Base-by-base conservation (phyloP, 2,113 vertebrate species). In the Vulpes ferrilata region DNA sequence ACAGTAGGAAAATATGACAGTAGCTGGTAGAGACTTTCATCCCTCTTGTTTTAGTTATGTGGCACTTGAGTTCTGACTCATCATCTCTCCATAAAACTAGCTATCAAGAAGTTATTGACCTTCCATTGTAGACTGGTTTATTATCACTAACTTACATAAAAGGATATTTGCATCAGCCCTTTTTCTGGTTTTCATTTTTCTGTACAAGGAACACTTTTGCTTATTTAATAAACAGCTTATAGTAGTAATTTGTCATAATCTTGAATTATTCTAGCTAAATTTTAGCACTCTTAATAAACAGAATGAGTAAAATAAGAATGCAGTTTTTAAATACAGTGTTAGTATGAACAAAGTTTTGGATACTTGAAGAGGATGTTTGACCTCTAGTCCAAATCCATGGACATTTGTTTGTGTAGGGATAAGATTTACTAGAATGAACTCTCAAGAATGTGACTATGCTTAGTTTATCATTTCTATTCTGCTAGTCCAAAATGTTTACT, bases 121-220 rank as follows among this genome's bases (percentile, higher is more conserved):
- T 91, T 53, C 25, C 11, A 81, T 74, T 79, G 17, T 88, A 38
- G 90, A 30, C 69, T 97, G 69, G 23, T 94, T 98, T 97, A 38
- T 59, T 97, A 5, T 96, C 85, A 35, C 81, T 48, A 90, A 27
- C 60, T 91, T 94, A 65, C 25, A 25, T 93, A 83, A 95, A 92
- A 74, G 74, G 93, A 97, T 7, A 27, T 96, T 90, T 97, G 3
- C 1, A 2, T 90, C 27, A 94, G 0, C 59, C 64, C 67, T 95
- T 81, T 98, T 73, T 74, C 57, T 89, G 94, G 55, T 64, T 76
- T 97, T 98, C 1, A 97, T 98, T 98, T 98, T 97, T 67, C 16
- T 90, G 80, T 87, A 53, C 1, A 55, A 86, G 32, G 20, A 23
- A 78, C 81, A 0, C 71, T 82, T 93, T 94, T 98, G 3, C 51